These are phyloP conservation scores for Drosophila prostipennis DNA, from an alignment of 2,888 invertebrate species.

Conservation along the genomic window DNA sequence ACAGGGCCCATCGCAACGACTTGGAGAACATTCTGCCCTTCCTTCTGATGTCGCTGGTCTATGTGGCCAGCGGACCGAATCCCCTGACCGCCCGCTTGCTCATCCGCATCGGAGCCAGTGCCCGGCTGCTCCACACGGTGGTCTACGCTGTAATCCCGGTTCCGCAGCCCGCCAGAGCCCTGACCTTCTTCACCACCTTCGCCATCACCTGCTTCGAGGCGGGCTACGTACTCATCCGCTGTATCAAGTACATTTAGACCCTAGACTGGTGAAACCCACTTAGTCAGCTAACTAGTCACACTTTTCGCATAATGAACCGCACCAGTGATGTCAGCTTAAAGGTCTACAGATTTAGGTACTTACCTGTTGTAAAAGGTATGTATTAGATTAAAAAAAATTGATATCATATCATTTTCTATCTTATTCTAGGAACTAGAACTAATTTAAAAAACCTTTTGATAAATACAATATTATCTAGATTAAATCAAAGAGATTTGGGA, in stretches of 20 bases:
- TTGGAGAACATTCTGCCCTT: slow-evolving; percentile 88
- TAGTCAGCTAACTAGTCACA: background rate
- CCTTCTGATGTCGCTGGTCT: slow-evolving; percentile 86
- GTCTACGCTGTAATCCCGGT: slow-evolving; percentile 87
- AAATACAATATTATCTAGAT: too few relatives aligned
- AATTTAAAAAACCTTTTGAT: too few relatives aligned
- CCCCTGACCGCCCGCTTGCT: slow-evolving; percentile 85
- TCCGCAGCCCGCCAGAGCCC: slow-evolving; percentile 86
- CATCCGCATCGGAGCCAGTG: slow-evolving; percentile 86
- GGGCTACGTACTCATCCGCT: slow-evolving; percentile 78
- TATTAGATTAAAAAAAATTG: too few relatives aligned
- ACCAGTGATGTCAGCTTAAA: slow-evolving; percentile 1
- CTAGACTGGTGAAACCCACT: background rate
- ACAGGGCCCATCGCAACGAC: slow-evolving; percentile 88
- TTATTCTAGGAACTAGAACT: too few relatives aligned
- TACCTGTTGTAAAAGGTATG: too few relatives aligned
- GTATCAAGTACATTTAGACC: slow-evolving; percentile 58
- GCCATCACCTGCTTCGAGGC: slow-evolving; percentile 85
- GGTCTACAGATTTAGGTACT: too few relatives aligned
- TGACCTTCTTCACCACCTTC: slow-evolving; percentile 84
- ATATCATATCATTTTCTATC: too few relatives aligned
- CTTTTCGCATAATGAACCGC: background rate
- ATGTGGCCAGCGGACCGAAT: slow-evolving; percentile 86
- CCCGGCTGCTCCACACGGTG: slow-evolving; percentile 86
- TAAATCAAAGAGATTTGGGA: too few relatives aligned